A percentile compares a stretch with the other conserved stretches of the same genome.
Conservation (phyloP, 1,140 invertebrate genomes). For the Aphis craccivora region DNA sequence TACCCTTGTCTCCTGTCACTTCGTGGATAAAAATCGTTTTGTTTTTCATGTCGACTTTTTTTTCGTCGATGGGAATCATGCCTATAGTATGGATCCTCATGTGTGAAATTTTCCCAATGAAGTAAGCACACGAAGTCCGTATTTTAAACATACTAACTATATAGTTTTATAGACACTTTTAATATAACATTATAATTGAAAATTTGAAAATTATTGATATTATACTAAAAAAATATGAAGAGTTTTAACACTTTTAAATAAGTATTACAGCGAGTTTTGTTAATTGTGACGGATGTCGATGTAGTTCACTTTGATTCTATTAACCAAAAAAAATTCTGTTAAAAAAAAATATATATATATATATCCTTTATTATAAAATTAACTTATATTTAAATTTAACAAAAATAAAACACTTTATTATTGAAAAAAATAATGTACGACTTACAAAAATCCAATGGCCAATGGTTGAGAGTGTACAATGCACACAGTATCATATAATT, state of each 20-base stretch:
- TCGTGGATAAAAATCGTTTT: conserved; percentile 32
- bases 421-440: neutral
- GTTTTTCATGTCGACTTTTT: conserved; percentile 6
- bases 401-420: too few relatives aligned
- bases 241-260: neutral
- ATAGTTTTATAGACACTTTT: neutral
- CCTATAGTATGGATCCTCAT: conserved; percentile 62
- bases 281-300: neutral
- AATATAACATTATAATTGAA: neutral
- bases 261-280: neutral
- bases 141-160: neutral
- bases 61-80: conserved; percentile 18
- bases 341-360: too few relatives aligned
- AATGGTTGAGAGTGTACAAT: neutral
- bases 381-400: too few relatives aligned
- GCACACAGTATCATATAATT: too few relatives aligned
- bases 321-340: too few relatives aligned
- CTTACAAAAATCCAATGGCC: neutral
- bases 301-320: too few relatives aligned
- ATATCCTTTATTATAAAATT: too few relatives aligned
- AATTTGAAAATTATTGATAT: neutral
- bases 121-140: conserved; percentile 51
- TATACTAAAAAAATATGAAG: neutral
- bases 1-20: neutral
- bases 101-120: conserved; percentile 62